Evolutionary conservation across 2,113 vertebrate species (phyloP).

Genomic region (Hemichromis elongatus): DNA sequence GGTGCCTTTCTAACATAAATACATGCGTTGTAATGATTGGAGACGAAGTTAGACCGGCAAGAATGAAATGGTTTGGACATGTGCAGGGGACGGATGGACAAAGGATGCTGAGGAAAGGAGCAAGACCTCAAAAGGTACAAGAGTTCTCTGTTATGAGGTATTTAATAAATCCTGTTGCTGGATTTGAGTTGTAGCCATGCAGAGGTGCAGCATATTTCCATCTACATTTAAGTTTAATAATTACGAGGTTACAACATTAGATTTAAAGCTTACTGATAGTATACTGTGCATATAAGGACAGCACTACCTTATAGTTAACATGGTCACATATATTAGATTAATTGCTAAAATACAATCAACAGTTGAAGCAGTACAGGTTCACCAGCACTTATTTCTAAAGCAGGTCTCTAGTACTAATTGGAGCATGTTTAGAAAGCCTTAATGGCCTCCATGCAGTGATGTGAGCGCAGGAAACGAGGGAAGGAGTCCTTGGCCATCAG

Average conservation of each 20-base stretch:
- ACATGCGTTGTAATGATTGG: background rate
- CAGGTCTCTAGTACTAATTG: background rate
- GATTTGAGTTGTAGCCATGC: background rate
- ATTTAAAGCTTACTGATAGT: background rate
- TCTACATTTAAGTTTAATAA: background rate
- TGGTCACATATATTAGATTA: background rate
- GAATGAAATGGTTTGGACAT: background rate
- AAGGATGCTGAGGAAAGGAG: background rate
- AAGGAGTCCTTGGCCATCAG: conserved; percentile 93
- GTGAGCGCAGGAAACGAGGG: conserved; percentile 84
- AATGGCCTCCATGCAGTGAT: conserved; percentile 71
- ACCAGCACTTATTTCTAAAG: background rate
- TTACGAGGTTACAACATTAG: background rate
- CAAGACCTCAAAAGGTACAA: background rate
- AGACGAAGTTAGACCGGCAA: background rate
- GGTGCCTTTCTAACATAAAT: background rate
- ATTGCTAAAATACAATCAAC: background rate
- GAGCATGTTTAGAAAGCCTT: conserved; percentile 23
- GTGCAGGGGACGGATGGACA: background rate
- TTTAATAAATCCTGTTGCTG: conserved; percentile 2
- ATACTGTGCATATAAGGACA: background rate
- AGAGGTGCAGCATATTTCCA: background rate
- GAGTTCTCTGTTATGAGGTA: background rate
- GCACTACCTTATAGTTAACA: background rate
- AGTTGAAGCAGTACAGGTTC: background rate